A percentile compares a stretch with the other conserved stretches of the same genome.
These are phyloP conservation scores for Pseudomyrmex cubaensis DNA, from an alignment of 1,140 invertebrate genomes.

Conservation along the genomic window DNA sequence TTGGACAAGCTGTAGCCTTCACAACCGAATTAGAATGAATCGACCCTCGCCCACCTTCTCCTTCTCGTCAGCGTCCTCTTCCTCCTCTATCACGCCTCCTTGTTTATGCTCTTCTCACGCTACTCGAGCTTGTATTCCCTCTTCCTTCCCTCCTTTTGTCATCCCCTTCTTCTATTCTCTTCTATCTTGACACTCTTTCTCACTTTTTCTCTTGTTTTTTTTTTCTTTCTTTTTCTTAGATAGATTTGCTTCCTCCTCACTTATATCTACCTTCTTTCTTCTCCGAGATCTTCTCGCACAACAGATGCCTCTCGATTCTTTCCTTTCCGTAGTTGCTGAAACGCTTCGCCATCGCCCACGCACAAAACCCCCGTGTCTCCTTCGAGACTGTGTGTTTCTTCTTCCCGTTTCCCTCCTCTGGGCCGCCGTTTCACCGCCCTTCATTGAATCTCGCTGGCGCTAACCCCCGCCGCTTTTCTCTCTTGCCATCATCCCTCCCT, in stretches of 20 bases:
- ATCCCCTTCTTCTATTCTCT: neutral
- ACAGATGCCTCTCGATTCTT: constrained; percentile 57
- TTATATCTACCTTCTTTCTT: constrained; percentile 55
- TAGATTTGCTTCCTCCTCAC: constrained; percentile 35
- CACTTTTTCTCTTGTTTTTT: neutral
- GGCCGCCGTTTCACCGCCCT: constrained; percentile 38
- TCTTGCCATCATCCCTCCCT: neutral
- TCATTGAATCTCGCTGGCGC: constrained; percentile 34
- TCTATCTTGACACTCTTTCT: neutral
- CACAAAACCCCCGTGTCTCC: constrained; percentile 53
- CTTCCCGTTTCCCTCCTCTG: constrained; percentile 11
- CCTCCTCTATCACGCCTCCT: constrained; percentile 29
- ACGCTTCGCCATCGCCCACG: constrained; percentile 65
- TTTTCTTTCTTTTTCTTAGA: constrained; percentile 20
- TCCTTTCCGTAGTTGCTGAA: constrained; percentile 64
- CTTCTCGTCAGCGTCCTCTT: constrained; percentile 6
- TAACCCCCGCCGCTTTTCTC: constrained; percentile 41
- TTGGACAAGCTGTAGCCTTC: constrained; percentile 85
- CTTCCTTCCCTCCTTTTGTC: constrained; percentile 3
- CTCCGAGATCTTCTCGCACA: constrained; percentile 67
- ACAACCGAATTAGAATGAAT: constrained; percentile 85
- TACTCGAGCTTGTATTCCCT: neutral
- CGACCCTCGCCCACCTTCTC: constrained; percentile 77
- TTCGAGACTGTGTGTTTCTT: constrained; percentile 61
- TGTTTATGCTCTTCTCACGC: constrained; percentile 62